These are phyloP conservation scores for Trochalopteron elliotii DNA, from an alignment of 2,113 vertebrate species.

Conservation along the genomic window DNA sequence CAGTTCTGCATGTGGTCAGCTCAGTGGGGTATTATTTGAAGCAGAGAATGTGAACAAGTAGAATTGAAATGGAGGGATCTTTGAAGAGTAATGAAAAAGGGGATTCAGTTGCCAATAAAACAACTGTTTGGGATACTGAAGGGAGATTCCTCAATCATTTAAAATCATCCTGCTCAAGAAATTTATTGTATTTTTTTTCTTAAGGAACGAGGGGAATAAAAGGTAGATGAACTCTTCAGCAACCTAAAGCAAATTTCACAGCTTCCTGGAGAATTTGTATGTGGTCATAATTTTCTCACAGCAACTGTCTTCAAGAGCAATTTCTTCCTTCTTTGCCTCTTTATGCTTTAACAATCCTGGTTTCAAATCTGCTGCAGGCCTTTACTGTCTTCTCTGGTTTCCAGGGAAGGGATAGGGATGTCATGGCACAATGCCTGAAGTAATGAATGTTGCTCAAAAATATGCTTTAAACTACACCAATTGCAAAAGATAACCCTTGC, in stretches of 20 bases:
- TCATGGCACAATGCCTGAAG: neutral
- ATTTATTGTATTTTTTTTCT: conserved; percentile 14
- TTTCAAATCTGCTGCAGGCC: neutral
- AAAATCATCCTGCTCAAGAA: conserved; percentile 16
- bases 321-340: neutral
- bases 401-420: neutral
- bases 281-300: neutral
- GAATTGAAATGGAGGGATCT: conserved; percentile 65
- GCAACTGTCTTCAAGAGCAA: neutral
- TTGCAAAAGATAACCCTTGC: neutral
- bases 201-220: neutral
- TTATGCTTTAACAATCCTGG: neutral
- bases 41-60: conserved; percentile 74
- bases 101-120: conserved; percentile 53
- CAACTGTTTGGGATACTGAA: conserved; percentile 52
- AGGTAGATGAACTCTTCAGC: neutral
- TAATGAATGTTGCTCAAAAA: neutral
- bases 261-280: neutral
- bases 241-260: neutral
- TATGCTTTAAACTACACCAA: neutral
- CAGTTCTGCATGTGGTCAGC: conserved; percentile 69
- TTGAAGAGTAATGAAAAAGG: conserved; percentile 65
- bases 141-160: conserved; percentile 20
- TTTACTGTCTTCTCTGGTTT: neutral
- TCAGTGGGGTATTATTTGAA: conserved; percentile 67